Conservation (phyloP, 2,888 invertebrate genomes). For the Trichogramma dendrolimi region DNA sequence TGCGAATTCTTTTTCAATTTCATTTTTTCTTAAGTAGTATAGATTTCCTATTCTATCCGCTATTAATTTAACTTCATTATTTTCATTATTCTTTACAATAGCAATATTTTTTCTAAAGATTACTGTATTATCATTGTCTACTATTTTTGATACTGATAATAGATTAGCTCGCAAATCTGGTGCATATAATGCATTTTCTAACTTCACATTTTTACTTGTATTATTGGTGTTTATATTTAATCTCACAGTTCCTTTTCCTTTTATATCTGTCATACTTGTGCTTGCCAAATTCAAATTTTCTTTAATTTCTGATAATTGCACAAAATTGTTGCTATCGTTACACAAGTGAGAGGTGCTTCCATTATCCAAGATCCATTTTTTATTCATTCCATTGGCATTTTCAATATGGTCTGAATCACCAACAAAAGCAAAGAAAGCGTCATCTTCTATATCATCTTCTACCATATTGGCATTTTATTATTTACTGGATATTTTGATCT, state of each 20-base stretch:
- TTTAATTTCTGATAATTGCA: neutral
- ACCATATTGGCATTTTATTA: neutral
- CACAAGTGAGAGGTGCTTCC: slow-evolving; percentile 12
- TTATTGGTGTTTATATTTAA: slow-evolving; percentile 2
- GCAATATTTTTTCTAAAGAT: slow-evolving; percentile 1
- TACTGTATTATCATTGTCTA: slow-evolving; percentile 6
- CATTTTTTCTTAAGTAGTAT: slow-evolving; percentile 9
- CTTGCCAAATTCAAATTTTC: slow-evolving; percentile 8
- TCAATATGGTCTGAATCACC: neutral
- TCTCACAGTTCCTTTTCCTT: slow-evolving; percentile 1
- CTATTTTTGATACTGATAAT: slow-evolving; percentile 5
- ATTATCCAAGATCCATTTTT: slow-evolving; percentile 6
- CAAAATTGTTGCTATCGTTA: neutral
- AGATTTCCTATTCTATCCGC: slow-evolving; percentile 8
- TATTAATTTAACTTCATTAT: neutral
- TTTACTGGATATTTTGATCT: neutral
- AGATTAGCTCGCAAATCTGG: slow-evolving; percentile 11
- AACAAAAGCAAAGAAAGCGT: slow-evolving; percentile 3
- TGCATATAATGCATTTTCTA: slow-evolving; percentile 12
- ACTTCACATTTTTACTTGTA: neutral
- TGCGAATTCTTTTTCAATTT: neutral
- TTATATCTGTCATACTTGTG: neutral
- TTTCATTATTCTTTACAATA: neutral
- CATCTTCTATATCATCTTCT: neutral
- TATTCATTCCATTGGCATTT: neutral